Percentiles rank a stretch among this genome's conserved stretches.
Conservation (phyloP, 2,888 invertebrate genomes). For the Campaea margaritaria region DNA sequence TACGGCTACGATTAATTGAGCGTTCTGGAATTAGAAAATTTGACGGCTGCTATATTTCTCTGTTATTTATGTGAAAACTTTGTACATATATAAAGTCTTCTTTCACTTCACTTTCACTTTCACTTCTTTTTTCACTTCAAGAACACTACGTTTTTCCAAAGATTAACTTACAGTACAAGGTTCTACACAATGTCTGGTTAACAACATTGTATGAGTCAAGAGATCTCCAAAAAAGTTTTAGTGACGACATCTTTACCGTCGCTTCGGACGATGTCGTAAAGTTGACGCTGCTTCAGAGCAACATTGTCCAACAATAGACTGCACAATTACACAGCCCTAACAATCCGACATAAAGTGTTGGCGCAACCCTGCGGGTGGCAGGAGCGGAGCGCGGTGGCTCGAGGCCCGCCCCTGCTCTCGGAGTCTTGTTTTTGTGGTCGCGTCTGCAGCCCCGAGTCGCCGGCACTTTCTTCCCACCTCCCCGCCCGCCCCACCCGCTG, state of each 20-base stretch:
- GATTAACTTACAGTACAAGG: background rate
- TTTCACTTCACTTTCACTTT: too few relatives aligned
- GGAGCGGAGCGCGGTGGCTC: conserved; percentile 64
- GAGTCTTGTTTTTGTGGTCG: conserved; percentile 83
- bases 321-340: conserved; percentile 51
- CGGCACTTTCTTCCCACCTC: conserved; percentile 71
- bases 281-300: conserved; percentile 42
- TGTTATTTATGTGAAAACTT: too few relatives aligned
- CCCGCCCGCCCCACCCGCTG: conserved; percentile 51
- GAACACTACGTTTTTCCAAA: background rate
- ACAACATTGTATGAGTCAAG: conserved; percentile 1
- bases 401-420: conserved; percentile 73
- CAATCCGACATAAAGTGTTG: conserved; percentile 52
- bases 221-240: conserved; percentile 26
- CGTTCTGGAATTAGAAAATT: too few relatives aligned
- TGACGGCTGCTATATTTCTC: too few relatives aligned
- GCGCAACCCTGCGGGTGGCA: conserved; percentile 67
- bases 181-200: background rate
- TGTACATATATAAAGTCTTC: background rate
- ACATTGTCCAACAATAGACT: conserved; percentile 52
- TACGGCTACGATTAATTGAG: background rate
- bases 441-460: conserved; percentile 81
- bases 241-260: conserved; percentile 33
- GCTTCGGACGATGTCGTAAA: conserved; percentile 37
- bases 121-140: background rate